These are phyloP conservation scores for Cyphomyrus plagiostoma DNA, from an alignment of 2,113 vertebrate species.

Conservation along the genomic window DNA sequence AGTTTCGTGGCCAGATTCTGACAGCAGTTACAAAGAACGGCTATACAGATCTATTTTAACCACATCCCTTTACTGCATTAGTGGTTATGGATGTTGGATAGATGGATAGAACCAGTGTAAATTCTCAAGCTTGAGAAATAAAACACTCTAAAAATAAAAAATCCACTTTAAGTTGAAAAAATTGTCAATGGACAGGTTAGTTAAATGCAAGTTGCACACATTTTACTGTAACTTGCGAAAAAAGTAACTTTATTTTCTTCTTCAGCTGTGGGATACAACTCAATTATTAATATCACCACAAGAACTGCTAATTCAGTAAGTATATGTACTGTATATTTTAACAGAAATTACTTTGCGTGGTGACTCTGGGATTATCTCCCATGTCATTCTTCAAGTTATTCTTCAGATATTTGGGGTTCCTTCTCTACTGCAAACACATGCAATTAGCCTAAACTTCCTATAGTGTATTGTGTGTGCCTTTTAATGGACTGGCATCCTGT, in stretches of 20 bases:
- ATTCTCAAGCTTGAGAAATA: background rate
- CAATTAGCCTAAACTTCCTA: background rate
- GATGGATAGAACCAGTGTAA: background rate
- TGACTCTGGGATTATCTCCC: background rate
- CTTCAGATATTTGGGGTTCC: background rate
- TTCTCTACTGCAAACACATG: background rate
- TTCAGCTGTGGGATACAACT: constrained; percentile 94
- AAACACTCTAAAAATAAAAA: background rate
- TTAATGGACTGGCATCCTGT: background rate
- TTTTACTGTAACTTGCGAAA: background rate
- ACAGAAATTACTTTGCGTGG: background rate
- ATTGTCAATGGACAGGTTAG: background rate
- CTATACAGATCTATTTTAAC: background rate
- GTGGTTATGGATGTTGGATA: background rate
- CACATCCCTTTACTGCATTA: background rate
- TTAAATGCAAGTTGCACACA: background rate
- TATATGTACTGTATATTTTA: constrained; percentile 24
- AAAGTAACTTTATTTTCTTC: constrained; percentile 26
- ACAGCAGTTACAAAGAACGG: background rate
- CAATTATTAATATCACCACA: constrained; percentile 91
- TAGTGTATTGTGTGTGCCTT: background rate
- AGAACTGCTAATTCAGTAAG: constrained; percentile 95
- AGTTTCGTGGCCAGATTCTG: background rate
- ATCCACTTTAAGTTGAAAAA: background rate
- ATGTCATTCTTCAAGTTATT: background rate